Conservation (phyloP, 2,113 vertebrate genomes). For the Montifringilla adamsi region DNA sequence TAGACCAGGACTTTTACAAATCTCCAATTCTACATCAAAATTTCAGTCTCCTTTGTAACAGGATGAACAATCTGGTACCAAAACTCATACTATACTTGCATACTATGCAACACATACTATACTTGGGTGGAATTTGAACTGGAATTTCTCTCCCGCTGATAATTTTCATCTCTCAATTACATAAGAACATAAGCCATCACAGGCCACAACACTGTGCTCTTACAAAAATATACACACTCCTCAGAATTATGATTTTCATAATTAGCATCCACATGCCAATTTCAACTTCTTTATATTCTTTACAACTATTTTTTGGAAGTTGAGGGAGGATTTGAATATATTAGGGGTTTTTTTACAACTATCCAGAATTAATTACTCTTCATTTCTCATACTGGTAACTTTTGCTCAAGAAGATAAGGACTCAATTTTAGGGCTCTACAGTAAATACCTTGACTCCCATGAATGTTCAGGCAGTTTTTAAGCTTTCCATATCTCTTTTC, state of each 20-base stretch:
- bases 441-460: not conserved
- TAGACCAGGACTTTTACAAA: not conserved
- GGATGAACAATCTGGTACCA: not conserved
- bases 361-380: not conserved
- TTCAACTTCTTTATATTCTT: not conserved
- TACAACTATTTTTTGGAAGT: not conserved
- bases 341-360: not conserved
- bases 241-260: not conserved
- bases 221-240: not conserved
- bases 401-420: not conserved
- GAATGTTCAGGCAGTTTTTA: not conserved
- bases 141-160: not conserved
- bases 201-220: not conserved
- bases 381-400: not conserved
- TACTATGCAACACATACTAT: not conserved
- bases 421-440: not conserved
- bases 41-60: not conserved
- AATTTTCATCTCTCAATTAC: not conserved
- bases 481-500: not conserved
- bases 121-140: not conserved
- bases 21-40: not conserved
- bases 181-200: not conserved
- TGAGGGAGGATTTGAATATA: not conserved
- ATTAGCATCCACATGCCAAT: not conserved
- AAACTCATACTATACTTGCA: not conserved